These are phyloP conservation scores for Typhlomys cinereus DNA, from an alignment of 2,113 vertebrate genomes.

Conservation along the genomic window DNA sequence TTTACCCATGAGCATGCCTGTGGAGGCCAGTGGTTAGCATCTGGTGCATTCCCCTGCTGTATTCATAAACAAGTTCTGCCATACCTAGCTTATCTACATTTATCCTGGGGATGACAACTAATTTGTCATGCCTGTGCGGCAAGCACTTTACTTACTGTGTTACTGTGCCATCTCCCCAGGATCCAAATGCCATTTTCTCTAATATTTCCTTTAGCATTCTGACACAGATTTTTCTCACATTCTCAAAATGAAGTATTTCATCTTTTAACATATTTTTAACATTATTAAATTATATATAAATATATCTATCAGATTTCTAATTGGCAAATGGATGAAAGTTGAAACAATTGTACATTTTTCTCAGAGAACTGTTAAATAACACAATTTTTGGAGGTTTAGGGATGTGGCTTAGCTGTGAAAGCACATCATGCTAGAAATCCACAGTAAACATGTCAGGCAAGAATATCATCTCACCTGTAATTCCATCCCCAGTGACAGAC, in stretches of 20 bases:
- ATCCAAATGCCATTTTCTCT: background rate
- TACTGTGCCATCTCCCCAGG: background rate
- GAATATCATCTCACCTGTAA: too few relatives aligned
- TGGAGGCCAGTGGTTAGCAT: background rate
- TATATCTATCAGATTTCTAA: background rate
- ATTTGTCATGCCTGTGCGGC: background rate
- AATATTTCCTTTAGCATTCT: background rate
- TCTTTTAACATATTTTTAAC: background rate
- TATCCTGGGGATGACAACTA: background rate
- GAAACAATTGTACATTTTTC: background rate
- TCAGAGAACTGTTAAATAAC: background rate
- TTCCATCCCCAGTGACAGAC: too few relatives aligned
- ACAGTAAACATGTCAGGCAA: too few relatives aligned
- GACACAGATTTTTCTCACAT: background rate
- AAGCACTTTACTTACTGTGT: background rate
- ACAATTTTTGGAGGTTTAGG: too few relatives aligned
- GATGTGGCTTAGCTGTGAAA: too few relatives aligned
- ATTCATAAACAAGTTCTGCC: too few relatives aligned
- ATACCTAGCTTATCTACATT: fast-evolving
- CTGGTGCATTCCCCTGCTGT: background rate
- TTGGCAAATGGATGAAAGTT: background rate
- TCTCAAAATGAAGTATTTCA: background rate
- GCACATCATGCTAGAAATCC: too few relatives aligned
- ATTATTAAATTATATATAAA: background rate
- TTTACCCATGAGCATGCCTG: too few relatives aligned